phyloP scores from a whole-genome alignment of 1,140 invertebrate species.

The Chironomus striatipennis region DNA sequence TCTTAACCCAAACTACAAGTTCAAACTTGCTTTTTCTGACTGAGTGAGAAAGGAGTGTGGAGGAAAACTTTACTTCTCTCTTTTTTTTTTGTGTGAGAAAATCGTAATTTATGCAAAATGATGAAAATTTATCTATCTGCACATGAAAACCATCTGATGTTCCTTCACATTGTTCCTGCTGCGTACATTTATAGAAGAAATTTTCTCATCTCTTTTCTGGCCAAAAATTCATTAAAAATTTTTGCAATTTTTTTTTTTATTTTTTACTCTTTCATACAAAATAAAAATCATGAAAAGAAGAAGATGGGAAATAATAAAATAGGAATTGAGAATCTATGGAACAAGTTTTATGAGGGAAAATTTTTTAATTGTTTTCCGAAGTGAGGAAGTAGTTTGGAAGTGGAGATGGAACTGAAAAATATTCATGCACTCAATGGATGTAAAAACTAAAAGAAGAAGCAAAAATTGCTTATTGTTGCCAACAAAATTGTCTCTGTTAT shows the following conservation, averaged over 20 bases:
- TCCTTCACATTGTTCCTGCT: constrained; percentile 17
- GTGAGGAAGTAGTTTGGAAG: not conserved
- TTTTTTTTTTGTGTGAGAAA: not conserved
- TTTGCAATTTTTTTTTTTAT: not conserved
- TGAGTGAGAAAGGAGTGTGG: not conserved
- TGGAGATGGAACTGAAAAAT: not conserved
- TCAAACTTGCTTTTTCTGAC: not conserved
- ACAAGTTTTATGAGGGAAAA: not conserved
- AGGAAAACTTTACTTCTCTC: not conserved
- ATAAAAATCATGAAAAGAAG: no score
- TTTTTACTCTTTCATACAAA: not conserved
- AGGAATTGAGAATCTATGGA: no score
- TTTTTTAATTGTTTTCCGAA: constrained; percentile 3
- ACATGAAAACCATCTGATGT: constrained; percentile 23
- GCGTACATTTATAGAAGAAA: constrained; percentile 18
- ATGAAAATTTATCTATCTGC: constrained; percentile 24
- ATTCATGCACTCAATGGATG: not conserved
- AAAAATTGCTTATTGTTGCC: not conserved
- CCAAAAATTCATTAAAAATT: constrained; percentile 10
- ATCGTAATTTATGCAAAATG: constrained; percentile 24
- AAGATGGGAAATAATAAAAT: no score
- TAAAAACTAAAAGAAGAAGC: not conserved
- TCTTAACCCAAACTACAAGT: not conserved
- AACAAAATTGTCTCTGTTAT: no score
- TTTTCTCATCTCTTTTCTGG: not conserved